Percentiles rank a stretch among this genome's conserved stretches.
Conservation (phyloP, 2,113 vertebrate species). For the Ardeotis arabs region DNA sequence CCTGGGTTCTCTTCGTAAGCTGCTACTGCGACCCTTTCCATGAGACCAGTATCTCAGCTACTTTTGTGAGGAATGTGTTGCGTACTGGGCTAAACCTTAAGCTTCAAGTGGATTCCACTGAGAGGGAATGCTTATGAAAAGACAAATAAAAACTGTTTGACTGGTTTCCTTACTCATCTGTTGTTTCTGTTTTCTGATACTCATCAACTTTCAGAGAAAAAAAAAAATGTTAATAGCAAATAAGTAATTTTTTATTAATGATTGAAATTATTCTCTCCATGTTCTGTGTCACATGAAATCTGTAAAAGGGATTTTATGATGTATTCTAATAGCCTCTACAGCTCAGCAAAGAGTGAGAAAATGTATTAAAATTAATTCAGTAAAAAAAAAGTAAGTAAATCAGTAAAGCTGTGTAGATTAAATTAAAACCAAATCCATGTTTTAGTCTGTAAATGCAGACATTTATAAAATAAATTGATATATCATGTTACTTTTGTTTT, state of each 20-base stretch:
- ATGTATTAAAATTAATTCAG: background rate
- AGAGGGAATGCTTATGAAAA: background rate
- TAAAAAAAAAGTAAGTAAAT: too few relatives aligned
- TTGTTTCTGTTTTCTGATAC: background rate
- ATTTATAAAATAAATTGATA: background rate
- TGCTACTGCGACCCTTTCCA: background rate
- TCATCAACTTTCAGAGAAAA: background rate
- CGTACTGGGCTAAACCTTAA: background rate
- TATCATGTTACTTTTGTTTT: conserved; percentile 48
- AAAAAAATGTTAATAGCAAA: background rate
- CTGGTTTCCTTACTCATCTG: background rate
- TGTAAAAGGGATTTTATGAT: background rate
- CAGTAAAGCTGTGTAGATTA: background rate
- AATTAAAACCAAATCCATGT: conserved; percentile 29
- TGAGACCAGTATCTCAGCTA: background rate
- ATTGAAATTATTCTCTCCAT: background rate
- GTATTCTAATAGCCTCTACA: background rate
- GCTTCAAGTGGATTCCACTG: background rate
- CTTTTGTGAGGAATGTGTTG: background rate
- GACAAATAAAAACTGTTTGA: background rate
- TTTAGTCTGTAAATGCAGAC: background rate
- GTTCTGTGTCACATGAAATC: background rate
- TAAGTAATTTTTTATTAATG: background rate
- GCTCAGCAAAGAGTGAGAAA: background rate
- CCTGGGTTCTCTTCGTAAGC: background rate